These are phyloP conservation scores for Todus mexicanus DNA, from an alignment of 2,797 vertebrate genomes.

Conservation along the genomic window DNA sequence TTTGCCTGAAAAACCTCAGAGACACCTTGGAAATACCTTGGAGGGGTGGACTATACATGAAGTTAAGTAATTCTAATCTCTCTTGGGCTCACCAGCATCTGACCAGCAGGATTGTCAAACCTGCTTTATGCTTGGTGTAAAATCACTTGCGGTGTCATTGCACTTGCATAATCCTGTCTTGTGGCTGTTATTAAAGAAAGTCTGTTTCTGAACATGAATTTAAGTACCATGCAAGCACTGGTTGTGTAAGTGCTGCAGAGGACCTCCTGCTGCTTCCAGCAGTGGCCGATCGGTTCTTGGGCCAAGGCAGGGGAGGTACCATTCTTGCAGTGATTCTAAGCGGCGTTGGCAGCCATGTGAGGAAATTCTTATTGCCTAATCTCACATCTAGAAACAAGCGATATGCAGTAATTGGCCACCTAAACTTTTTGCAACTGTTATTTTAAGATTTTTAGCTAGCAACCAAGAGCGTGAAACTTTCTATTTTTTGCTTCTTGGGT, in stretches of 20 bases:
- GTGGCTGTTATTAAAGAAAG: background rate
- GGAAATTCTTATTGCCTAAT: background rate
- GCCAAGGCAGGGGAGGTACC: background rate
- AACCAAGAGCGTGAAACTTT: background rate
- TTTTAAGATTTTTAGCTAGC: slow-evolving; percentile 23
- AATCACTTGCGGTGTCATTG: background rate
- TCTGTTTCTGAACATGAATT: background rate
- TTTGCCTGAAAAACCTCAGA: background rate
- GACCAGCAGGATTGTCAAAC: background rate
- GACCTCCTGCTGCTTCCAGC: background rate
- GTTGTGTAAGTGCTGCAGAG: background rate
- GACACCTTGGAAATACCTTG: background rate
- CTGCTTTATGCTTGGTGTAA: background rate
- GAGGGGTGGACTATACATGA: background rate
- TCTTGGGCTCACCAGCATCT: background rate
- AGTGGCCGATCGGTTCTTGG: accelerated
- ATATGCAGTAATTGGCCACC: background rate
- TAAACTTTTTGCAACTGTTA: background rate
- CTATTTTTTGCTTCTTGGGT: background rate
- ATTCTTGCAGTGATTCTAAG: background rate
- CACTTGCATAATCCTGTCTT: background rate
- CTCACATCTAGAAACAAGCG: background rate
- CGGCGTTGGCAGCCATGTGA: background rate
- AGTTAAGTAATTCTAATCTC: background rate
- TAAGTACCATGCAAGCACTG: background rate